Base-by-base conservation (phyloP, 2,113 vertebrate genomes). In the Indicator indicator region DNA sequence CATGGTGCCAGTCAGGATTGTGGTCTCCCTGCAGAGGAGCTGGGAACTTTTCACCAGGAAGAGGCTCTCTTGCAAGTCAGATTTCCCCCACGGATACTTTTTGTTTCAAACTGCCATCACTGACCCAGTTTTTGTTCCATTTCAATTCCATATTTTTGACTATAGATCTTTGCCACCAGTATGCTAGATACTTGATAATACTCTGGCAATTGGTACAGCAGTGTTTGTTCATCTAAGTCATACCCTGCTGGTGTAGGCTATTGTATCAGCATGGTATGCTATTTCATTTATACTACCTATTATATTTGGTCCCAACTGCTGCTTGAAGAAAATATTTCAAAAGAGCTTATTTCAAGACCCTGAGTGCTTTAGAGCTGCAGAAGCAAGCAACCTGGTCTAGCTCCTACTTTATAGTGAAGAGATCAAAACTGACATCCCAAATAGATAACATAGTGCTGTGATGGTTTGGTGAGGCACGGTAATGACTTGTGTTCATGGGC, bases 141-240 rank as follows among this genome's bases (percentile, higher is more conserved):
- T 86, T 89, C 17, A 44, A 0, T 83, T 56, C 68, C 54, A 1
- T 27, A 9, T 80, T 84, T 90, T 95, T 72, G 48, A 56, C 71
- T 69, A 15, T 32, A 86, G 64, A 44, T 58, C 60, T 83, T 88
- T 87, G 48, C 58, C 69, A 71, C 16, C 16, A 27, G 28, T 32
- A 11, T 54, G 23, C 67, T 56, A 67, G 75, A 30, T 60, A 65
- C 27, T 63, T 85, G 79, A 63, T 91, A 82, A 85, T 80, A 33
- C 64, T 84, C 80, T 54, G 65, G 73, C 74, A 91, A 21, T 50
- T 65, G 54, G 67, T 69, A 52, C 19, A 77, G 48, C 71, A 63
- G 48, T 46, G 52, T 94, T 94, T 56, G 68, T 94, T 86, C 76
- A 73, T 92, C 79, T 92, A 56, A 71, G 85, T 89, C 87, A 56